Evolutionary conservation across 2,888 invertebrate species (phyloP).

Genomic region (Xanthia togata): DNA sequence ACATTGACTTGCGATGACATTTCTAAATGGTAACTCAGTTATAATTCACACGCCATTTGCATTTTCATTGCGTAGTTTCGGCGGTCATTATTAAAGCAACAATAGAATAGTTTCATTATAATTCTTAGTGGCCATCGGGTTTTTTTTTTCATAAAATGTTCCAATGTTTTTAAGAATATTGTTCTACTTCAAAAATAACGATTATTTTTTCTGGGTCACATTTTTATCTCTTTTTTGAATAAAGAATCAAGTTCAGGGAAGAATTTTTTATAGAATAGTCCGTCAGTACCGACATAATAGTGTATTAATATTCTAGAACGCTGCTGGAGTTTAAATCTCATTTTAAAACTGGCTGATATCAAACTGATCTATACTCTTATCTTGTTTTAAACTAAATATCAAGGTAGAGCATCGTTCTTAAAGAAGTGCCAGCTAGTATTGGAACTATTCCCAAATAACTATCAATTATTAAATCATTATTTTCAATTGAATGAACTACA

Average conservation of each 20-base stretch:
- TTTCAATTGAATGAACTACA: constrained; percentile 26
- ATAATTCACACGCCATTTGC: constrained; percentile 65
- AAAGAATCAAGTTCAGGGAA: background rate
- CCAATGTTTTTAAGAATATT: constrained; percentile 23
- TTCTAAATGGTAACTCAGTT: constrained; percentile 53
- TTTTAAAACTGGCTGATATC: constrained; percentile 17
- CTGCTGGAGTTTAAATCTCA: background rate
- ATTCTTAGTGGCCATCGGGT: constrained; percentile 23
- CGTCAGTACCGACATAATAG: too few species aligned
- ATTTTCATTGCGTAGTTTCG: constrained; percentile 59
- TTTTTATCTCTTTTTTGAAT: constrained; percentile 12
- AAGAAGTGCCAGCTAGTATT: background rate
- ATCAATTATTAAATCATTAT: constrained; percentile 9
- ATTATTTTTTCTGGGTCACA: background rate
- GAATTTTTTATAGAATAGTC: background rate
- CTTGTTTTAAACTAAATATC: background rate
- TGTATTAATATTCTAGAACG: background rate
- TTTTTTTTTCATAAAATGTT: constrained; percentile 24
- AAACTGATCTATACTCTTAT: background rate
- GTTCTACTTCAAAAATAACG: background rate
- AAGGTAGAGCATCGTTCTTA: background rate
- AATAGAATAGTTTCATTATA: constrained; percentile 51
- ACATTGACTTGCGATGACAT: constrained; percentile 63
- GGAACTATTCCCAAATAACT: background rate
- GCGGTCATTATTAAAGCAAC: constrained; percentile 39